Percentiles rank a stretch among this genome's conserved stretches.
Conservation (phyloP, 1,140 invertebrate species). For the Meloidogyne floridensis region DNA sequence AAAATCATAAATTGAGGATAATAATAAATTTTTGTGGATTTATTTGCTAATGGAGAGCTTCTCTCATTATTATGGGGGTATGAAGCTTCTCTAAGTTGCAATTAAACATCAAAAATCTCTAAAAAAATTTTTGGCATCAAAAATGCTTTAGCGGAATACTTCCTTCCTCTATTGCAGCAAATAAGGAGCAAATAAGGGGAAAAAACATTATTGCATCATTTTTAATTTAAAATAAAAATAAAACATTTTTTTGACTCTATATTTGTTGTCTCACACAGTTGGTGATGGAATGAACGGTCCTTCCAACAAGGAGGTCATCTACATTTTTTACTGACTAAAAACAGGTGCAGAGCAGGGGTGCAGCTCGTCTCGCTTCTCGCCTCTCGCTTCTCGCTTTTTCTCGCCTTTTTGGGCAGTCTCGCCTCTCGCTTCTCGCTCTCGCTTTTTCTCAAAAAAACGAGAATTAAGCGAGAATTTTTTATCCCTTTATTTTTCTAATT, state of each 20-base stretch:
- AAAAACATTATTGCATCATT: slow-evolving; percentile 7
- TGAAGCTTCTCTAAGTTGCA: background rate
- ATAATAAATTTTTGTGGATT: background rate
- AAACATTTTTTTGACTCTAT: background rate
- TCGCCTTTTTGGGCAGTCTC: too few relatives aligned
- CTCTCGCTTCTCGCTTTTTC: too few relatives aligned
- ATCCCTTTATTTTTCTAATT: too few relatives aligned
- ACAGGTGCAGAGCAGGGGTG: background rate
- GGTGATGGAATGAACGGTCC: slow-evolving; percentile 2
- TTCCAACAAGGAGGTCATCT: background rate
- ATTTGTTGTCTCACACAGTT: slow-evolving; percentile 3
- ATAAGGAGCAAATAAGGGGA: background rate
- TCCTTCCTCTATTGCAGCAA: too few relatives aligned
- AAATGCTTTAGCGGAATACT: too few relatives aligned
- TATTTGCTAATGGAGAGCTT: background rate
- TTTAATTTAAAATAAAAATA: background rate
- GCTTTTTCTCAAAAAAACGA: too few relatives aligned
- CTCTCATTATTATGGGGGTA: background rate
- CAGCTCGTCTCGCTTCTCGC: too few relatives aligned
- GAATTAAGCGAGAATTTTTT: too few relatives aligned
- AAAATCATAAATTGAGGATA: too few relatives aligned
- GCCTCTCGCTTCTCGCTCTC: too few relatives aligned
- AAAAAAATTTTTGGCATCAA: background rate
- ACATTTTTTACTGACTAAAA: slow-evolving; percentile 3
- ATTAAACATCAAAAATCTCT: background rate